Conservation (phyloP, 2,888 invertebrate genomes). For the Plemyria rubiginata region DNA sequence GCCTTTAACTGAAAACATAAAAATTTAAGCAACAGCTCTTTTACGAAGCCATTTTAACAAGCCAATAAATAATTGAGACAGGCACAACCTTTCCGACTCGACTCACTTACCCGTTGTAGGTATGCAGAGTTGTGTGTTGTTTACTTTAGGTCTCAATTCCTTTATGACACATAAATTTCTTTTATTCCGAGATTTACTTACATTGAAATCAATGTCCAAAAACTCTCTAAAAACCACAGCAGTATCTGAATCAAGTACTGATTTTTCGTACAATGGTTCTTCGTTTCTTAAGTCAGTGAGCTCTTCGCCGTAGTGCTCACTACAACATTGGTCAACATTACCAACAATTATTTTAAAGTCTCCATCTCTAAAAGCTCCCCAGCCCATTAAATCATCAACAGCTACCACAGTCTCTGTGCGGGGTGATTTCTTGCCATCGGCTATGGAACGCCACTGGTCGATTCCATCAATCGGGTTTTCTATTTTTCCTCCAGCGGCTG, state of each 20-base stretch:
- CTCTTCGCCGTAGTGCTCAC: slow-evolving; percentile 50
- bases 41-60: background rate
- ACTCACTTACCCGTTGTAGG: slow-evolving; percentile 57
- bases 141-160: slow-evolving; percentile 5
- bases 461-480: slow-evolving; percentile 83
- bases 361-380: slow-evolving; percentile 59
- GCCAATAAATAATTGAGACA: background rate
- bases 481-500: slow-evolving; percentile 55
- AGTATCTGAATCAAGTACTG: slow-evolving; percentile 52
- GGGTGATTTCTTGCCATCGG: slow-evolving; percentile 61
- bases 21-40: background rate
- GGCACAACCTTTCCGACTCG: background rate
- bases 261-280: slow-evolving; percentile 49
- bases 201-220: slow-evolving; percentile 46
- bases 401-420: slow-evolving; percentile 81
- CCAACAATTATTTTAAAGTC: slow-evolving; percentile 62
- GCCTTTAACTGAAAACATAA: slow-evolving; percentile 55
- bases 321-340: slow-evolving; percentile 40
- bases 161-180: slow-evolving; percentile 37
- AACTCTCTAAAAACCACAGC: slow-evolving; percentile 52
- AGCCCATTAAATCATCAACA: slow-evolving; percentile 74
- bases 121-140: slow-evolving; percentile 46
- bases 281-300: slow-evolving; percentile 43
- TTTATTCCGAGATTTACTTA: slow-evolving; percentile 45
- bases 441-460: slow-evolving; percentile 86